These are phyloP conservation scores for Argyrosomus japonicus DNA, from an alignment of 2,113 vertebrate genomes.

Conservation along the genomic window DNA sequence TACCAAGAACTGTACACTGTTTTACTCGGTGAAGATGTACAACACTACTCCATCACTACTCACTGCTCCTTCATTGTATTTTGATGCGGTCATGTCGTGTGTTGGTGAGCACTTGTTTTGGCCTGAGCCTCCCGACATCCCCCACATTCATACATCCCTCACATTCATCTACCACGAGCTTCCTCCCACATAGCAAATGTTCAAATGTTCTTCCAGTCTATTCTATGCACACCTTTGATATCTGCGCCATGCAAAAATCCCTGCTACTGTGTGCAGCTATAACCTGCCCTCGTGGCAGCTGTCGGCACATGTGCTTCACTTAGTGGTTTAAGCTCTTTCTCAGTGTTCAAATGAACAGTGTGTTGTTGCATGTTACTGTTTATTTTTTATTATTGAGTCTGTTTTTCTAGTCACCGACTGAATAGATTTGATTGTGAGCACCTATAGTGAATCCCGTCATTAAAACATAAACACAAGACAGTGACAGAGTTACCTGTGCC, in stretches of 20 bases:
- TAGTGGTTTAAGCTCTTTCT: background rate
- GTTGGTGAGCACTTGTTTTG: constrained; percentile 56
- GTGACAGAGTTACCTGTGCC: background rate
- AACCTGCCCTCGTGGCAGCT: constrained; percentile 4
- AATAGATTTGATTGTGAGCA: background rate
- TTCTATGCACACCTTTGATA: constrained; percentile 66
- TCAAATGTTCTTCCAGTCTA: constrained; percentile 61
- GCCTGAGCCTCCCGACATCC: constrained; percentile 57
- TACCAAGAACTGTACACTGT: background rate
- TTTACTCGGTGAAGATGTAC: background rate
- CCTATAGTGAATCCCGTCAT: background rate
- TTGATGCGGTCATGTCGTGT: constrained; percentile 44
- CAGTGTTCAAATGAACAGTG: constrained; percentile 6
- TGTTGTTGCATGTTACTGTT: background rate
- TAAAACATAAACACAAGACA: background rate
- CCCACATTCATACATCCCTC: constrained; percentile 71
- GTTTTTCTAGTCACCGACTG: background rate
- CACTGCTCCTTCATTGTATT: constrained; percentile 12
- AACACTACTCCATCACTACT: background rate
- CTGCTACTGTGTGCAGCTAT: constrained; percentile 6
- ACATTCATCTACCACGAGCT: constrained; percentile 73
- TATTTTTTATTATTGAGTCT: background rate
- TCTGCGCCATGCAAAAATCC: constrained; percentile 3
- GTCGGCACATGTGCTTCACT: background rate
- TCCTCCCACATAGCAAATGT: constrained; percentile 80